These are phyloP conservation scores for Pachyseris speciosa DNA, from an alignment of 64 coral and sea anemone species.

Conservation along the genomic window DNA sequence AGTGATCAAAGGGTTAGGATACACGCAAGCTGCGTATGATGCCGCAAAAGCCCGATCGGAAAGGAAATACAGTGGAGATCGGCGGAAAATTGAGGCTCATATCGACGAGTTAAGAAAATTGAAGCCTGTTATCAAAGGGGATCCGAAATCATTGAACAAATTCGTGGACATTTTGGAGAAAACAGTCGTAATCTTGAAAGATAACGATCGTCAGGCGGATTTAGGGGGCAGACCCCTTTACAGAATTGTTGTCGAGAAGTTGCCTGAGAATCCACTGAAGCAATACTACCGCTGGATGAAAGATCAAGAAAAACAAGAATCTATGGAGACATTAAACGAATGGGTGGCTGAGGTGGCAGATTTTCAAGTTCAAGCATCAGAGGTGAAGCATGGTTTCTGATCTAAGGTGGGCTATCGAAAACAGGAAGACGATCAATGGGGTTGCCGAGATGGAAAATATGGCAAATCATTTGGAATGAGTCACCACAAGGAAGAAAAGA, in stretches of 20 bases:
- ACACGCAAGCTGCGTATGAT: conserved; percentile 46
- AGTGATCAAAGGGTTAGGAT: conserved; percentile 47
- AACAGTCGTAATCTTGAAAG: conserved; percentile 51
- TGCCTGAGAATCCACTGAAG: conserved; percentile 45
- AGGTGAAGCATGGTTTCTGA: conserved; percentile 51
- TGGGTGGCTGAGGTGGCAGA: conserved; percentile 69
- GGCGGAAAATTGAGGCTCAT: conserved; percentile 53
- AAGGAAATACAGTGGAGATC: conserved; percentile 47
- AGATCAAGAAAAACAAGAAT: conserved; percentile 32
- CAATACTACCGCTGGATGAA: conserved; percentile 68
- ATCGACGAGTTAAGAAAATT: conserved; percentile 41
- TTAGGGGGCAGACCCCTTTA: conserved; percentile 70
- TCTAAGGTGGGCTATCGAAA: conserved; percentile 34
- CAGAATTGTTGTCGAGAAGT: conserved; percentile 61
- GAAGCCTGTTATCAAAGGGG: conserved; percentile 39
- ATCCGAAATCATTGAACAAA: conserved; percentile 37
- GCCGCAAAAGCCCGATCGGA: conserved; percentile 50
- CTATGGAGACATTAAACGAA: conserved; percentile 32
- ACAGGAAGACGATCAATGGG: no score
- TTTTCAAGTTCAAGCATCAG: conserved; percentile 69
- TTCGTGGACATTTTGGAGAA: conserved; percentile 65
- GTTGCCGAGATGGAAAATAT: no score
- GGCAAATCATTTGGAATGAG: neutral
- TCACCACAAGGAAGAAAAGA: conserved; percentile 16
- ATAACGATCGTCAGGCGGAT: conserved; percentile 51